These are phyloP conservation scores for Dendroctonus ponderosae DNA, from an alignment of 1,140 invertebrate genomes.

Conservation along the genomic window DNA sequence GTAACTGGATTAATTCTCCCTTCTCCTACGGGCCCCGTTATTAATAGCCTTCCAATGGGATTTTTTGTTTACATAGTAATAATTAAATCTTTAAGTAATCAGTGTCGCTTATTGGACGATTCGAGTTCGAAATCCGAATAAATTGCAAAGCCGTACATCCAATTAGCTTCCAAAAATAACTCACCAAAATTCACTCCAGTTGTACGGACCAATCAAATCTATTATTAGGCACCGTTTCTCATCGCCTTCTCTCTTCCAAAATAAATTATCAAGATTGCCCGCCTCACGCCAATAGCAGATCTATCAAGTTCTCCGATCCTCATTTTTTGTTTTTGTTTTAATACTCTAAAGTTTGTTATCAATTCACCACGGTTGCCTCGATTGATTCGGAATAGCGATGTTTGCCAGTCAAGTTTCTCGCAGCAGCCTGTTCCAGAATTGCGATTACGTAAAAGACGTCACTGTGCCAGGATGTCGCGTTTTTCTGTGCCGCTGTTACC, in stretches of 20 bases:
- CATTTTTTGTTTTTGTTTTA: constrained; percentile 18
- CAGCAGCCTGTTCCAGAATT: constrained; percentile 3
- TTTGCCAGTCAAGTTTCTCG: constrained; percentile 9
- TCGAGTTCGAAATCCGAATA: too few species aligned
- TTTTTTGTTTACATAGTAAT: too few species aligned
- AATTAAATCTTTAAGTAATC: too few species aligned
- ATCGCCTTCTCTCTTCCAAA: constrained; percentile 5
- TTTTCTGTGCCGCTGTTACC: constrained; percentile 12
- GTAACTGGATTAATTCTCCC: too few species aligned
- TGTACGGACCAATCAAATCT: constrained; percentile 20
- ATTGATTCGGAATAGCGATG: constrained; percentile 19
- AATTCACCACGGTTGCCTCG: constrained; percentile 7
- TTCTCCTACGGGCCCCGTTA: too few species aligned
- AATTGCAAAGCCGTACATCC: not conserved
- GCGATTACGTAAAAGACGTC: constrained; percentile 23
- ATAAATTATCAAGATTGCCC: constrained; percentile 6
- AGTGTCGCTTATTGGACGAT: too few species aligned
- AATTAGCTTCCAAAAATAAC: constrained; percentile 11
- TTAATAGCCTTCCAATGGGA: too few species aligned
- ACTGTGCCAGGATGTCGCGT: constrained; percentile 22
- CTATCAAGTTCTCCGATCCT: constrained; percentile 20
- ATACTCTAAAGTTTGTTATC: constrained; percentile 1
- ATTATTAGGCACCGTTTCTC: constrained; percentile 15
- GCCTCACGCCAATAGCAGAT: constrained; percentile 12
- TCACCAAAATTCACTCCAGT: constrained; percentile 21